Conservation (phyloP, 2,113 vertebrate genomes). For the Elephantulus edwardii region DNA sequence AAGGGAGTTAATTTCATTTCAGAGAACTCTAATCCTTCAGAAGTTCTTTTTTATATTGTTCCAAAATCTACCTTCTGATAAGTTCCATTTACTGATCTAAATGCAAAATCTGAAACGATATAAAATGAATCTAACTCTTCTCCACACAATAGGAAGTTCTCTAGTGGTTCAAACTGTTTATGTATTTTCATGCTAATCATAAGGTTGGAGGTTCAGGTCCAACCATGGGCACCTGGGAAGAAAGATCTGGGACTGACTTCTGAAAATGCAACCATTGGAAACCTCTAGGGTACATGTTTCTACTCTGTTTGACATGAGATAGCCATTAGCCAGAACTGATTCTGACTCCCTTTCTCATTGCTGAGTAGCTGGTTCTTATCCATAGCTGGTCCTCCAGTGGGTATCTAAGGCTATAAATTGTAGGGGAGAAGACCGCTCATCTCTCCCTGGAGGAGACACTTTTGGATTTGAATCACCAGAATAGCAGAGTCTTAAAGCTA, state of each 20-base stretch:
- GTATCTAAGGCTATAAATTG: too few species aligned
- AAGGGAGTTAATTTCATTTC: slow-evolving; percentile 11
- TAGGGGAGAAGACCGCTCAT: too few species aligned
- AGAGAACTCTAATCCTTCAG: slow-evolving; percentile 12
- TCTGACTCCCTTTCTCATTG: too few species aligned
- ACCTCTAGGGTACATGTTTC: not conserved
- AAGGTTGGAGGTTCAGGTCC: not conserved
- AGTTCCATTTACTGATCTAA: not conserved
- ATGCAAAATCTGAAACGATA: slow-evolving; percentile 34
- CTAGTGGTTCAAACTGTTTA: not conserved
- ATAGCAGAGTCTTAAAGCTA: too few species aligned
- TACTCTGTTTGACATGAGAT: not conserved
- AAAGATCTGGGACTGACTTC: not conserved
- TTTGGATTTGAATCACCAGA: too few species aligned
- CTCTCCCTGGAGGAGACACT: too few species aligned
- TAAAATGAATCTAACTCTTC: slow-evolving; percentile 4
- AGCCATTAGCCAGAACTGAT: not conserved
- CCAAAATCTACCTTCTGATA: slow-evolving; percentile 25
- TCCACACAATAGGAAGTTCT: not conserved
- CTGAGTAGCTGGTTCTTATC: too few species aligned
- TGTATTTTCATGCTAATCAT: not conserved
- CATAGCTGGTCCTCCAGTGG: too few species aligned
- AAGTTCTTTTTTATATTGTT: slow-evolving; percentile 8
- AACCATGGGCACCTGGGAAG: not conserved
- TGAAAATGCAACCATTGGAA: not conserved